Conservation (phyloP, 2,113 vertebrate genomes). For the Fregetta grallaria region DNA sequence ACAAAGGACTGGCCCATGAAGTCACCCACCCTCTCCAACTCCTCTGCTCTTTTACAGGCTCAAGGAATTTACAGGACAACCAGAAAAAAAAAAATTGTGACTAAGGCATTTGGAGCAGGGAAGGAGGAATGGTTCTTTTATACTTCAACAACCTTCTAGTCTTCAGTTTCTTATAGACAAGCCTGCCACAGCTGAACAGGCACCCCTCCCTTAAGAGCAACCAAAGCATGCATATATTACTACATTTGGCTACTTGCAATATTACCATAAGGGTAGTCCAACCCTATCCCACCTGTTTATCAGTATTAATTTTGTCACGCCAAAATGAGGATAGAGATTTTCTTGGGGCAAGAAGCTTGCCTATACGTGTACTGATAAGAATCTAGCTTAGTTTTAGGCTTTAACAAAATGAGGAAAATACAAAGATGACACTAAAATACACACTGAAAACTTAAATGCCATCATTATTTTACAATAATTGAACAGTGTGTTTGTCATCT, state of each 20-base stretch:
- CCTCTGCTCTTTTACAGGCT: neutral
- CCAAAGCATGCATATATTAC: neutral
- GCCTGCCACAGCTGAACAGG: neutral
- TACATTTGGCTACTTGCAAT: neutral
- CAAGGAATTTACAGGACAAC: neutral
- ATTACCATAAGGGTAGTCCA: neutral
- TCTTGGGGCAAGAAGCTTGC: neutral
- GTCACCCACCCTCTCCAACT: neutral
- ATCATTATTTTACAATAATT: neutral
- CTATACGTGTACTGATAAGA: neutral
- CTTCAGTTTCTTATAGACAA: neutral
- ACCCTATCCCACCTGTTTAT: neutral
- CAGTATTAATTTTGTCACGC: neutral
- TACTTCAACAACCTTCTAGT: neutral
- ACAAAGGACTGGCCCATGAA: neutral
- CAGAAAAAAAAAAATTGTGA: fast-evolving
- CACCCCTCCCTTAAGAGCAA: neutral
- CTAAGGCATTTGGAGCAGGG: neutral
- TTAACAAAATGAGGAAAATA: neutral
- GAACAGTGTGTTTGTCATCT: neutral
- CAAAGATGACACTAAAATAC: neutral
- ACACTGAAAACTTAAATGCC: neutral
- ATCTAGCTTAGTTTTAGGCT: neutral
- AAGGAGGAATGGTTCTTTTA: neutral
- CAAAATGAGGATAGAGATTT: neutral